Evolutionary conservation across 1,140 invertebrate genomes (phyloP), one percentile per base, ranked within the genome.

Genomic region (Drosophila bocki): DNA sequence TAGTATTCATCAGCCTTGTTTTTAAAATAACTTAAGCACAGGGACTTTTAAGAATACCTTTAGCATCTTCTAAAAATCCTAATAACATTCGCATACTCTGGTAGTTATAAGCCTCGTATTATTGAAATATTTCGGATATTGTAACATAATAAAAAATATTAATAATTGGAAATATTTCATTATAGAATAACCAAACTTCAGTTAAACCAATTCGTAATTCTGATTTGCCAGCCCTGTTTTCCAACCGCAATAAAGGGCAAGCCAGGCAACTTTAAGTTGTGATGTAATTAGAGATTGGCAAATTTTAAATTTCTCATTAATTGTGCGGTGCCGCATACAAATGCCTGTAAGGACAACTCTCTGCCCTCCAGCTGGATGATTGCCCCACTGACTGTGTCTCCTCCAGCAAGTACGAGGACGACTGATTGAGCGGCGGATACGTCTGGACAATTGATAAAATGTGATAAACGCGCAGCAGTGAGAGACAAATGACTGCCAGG

Each of bases 231-330:
- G 22, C 19, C 42, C 75, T 48, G 33, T 39, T 33, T 53, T 3
- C 33, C 17, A 48, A 57, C 35, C 64, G 5, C 45, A 58, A 35
- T 13, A 17, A 53, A 19, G 12, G 29, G 11, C 3, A 39, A 51
- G 9, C 26, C 13, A n/a, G 26, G 13, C 15, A 53, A 50, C 32
- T 60, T 68, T 15, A 76, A 78, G 62, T 44, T 78, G 58, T 72
- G 78, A 82, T 87, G 80, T 92, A 92, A 92, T 91, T 92, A 92
- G 76, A 91, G 90, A 92, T 92, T 92, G 81, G 68, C 70, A 77
- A 87, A 80, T 91, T 91, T 86, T 76, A 84, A 84, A 91, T 88
- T 88, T 91, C 77, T 83, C 91, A 92, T 92, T 92, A 92, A 92
- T 92, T 92, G 75, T 86, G 76, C 61, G 69, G 68, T 76, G 64